A percentile compares a stretch with the other conserved stretches of the same genome.
Evolutionary conservation across 2,797 vertebrate species (phyloP).

Genomic region (Pogoniulus pusillus): DNA sequence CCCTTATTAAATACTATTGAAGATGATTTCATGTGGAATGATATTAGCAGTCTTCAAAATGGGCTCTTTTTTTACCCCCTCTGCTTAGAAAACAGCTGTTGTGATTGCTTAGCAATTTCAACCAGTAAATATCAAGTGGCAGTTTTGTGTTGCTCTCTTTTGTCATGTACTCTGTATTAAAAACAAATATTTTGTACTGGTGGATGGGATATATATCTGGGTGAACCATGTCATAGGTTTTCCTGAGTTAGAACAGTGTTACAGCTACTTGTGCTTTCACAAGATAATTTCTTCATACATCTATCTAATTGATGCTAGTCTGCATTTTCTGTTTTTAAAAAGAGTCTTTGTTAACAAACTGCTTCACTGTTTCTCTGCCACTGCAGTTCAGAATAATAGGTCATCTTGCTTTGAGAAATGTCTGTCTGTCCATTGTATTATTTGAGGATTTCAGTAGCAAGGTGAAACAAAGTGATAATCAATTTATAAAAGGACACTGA

Average conservation of each 20-base stretch:
- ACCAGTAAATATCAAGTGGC: background rate
- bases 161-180: background rate
- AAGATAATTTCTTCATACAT: background rate
- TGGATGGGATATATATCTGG: background rate
- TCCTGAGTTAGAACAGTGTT: background rate
- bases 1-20: background rate
- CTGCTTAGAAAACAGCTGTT: background rate
- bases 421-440: fast-evolving
- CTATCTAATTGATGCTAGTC: background rate
- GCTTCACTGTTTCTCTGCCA: background rate
- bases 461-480: background rate
- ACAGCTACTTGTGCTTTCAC: background rate
- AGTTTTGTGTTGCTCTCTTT: background rate
- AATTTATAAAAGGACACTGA: background rate
- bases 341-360: background rate
- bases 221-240: background rate
- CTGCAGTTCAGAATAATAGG: background rate
- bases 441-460: background rate
- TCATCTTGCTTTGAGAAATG: background rate
- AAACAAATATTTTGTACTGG: background rate
- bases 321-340: background rate
- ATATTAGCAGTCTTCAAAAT: background rate
- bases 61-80: background rate
- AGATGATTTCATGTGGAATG: background rate
- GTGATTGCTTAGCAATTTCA: background rate